Conservation (phyloP, 2,797 vertebrate species). For the Squalus acanthias region DNA sequence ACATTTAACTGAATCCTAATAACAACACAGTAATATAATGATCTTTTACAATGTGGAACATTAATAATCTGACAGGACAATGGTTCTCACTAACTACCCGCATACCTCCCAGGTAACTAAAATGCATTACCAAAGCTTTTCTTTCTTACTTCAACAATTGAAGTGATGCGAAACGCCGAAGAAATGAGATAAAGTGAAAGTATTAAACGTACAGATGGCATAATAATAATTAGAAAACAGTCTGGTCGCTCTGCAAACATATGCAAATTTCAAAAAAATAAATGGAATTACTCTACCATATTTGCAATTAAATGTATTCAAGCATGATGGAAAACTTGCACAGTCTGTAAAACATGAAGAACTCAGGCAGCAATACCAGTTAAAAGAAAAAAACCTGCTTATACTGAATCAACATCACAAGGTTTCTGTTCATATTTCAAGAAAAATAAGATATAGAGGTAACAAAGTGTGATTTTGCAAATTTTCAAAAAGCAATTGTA, state of each 20-base stretch:
- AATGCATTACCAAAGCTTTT: neutral
- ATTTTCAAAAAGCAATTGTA: neutral
- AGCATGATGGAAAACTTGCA: neutral
- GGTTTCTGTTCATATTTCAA: neutral
- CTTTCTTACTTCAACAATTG: neutral
- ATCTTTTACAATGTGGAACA: neutral
- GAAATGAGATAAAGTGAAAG: neutral
- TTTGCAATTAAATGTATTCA: constrained; percentile 6
- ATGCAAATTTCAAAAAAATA: neutral
- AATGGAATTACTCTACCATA: neutral
- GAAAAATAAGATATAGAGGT: neutral
- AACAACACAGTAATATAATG: neutral
- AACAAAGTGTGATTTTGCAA: constrained; percentile 5
- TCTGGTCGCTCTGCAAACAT: neutral
- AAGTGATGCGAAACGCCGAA: neutral
- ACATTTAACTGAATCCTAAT: neutral
- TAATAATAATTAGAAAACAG: neutral
- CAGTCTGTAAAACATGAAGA: neutral
- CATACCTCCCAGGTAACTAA: neutral
- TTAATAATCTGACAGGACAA: neutral
- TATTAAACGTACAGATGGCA: neutral
- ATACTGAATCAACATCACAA: neutral
- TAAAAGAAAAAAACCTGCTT: constrained; percentile 6
- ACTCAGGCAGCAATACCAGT: neutral
- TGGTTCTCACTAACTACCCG: neutral